Evolutionary conservation across 2,113 vertebrate genomes (phyloP).

Genomic region (Hymenochirus boettgeri): DNA sequence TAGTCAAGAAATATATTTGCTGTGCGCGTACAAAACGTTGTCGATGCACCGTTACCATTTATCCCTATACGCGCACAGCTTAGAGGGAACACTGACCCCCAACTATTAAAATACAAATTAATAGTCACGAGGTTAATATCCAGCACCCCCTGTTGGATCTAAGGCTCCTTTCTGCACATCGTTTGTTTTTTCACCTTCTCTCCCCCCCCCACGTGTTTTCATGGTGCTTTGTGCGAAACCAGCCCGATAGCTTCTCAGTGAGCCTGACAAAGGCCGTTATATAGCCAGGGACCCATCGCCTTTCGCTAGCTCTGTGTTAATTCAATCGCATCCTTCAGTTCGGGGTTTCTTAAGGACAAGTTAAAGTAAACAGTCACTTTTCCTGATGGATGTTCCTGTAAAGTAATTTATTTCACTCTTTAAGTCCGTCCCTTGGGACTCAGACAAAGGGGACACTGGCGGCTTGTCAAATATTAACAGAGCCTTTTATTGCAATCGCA

Average conservation of each 20-base stretch:
- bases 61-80: no score
- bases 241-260: constrained; percentile 2
- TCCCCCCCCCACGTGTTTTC: neutral
- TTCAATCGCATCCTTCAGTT: constrained; percentile 11
- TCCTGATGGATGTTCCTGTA: constrained; percentile 38
- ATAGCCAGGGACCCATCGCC: neutral
- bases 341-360: constrained; percentile 35
- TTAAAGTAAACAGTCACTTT: constrained; percentile 18
- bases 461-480: constrained; percentile 39
- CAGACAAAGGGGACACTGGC: constrained; percentile 28
- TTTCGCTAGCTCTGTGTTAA: constrained; percentile 1
- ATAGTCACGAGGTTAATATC: no score
- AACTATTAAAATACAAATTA: no score
- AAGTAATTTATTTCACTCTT: constrained; percentile 35
- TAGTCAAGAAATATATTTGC: no score
- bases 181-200: neutral
- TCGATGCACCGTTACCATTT: no score
- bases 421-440: constrained; percentile 8
- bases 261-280: constrained; percentile 3
- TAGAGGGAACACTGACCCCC: no score
- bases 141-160: no score
- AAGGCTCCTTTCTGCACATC: no score
- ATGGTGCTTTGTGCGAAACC: neutral
- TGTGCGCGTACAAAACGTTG: no score
- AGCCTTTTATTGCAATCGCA: constrained; percentile 12